Evolutionary conservation across 2,888 invertebrate species (phyloP), one percentile per base, ranked within the genome.

Genomic region (Thecocarcelia acutangulata): DNA sequence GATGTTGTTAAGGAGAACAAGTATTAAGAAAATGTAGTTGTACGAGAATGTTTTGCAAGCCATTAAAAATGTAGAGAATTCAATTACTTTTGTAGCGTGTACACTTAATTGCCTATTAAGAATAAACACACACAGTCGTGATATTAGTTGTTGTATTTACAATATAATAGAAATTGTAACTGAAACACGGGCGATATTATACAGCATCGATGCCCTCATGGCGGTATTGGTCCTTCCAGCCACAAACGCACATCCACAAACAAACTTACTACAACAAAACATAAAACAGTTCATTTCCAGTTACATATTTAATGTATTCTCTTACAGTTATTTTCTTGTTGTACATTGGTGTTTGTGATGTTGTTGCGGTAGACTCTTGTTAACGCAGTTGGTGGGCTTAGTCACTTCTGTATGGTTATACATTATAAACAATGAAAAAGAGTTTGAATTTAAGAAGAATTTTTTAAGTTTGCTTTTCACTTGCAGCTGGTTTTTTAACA

Each of bases 41-140:
- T 44, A 46, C 46, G 64, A 44, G 33, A 42, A 52, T 76, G 68
- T 61, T 75, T 70, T 72, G 56, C 50, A 86, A 85, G 83, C 86
- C 86, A 85, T 90, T 89, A 88, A 88, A 85, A 86, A 85, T 80
- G 79, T 78, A 82, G 68, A 52, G 77, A 84, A 88, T 90, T 90
- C 89, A 90, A 90, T 90, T 90, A 90, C 68, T 88, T 88, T 88
- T 87, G 89, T 88, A 87, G 87, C 90, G 88, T 89, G 88, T 88
- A 88, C 88, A 85, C 88, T 90, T 90, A 90, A 90, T 90, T 90
- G 89, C 87, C 89, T 88, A 90, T 90, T 90, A 90, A 88, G 88
- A 52, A 50, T 19, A 72, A 78, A 72, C 72, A 42, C 54, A 75
- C 66, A 52, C n/a, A n/a, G n/a, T n/a, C n/a, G 52, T 73, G 66